Base-by-base conservation (phyloP, 1,140 invertebrate genomes). In the Leptestheria dahalacensis region DNA sequence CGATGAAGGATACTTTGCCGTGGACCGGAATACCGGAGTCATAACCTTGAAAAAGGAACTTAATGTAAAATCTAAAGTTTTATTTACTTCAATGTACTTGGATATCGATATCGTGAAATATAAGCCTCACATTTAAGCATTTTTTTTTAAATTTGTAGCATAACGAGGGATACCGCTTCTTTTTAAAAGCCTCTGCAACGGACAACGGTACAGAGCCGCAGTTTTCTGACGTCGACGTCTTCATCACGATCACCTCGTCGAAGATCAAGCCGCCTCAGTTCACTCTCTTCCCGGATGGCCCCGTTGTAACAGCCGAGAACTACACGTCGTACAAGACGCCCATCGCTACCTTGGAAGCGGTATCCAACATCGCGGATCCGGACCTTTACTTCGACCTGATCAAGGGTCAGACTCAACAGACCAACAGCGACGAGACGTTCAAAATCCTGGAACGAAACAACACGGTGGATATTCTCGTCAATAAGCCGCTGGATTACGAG, bases 241-340 rank as follows among this genome's bases (percentile, higher is more conserved):
- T 83, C 62, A 87, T 94, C 63, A 77, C 80, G 61, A 86, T 93
- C 18, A 85, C 91, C 1, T 86, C 88, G 66, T 88, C 88, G 1
- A 82, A 88, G 67, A 91, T 89, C 70, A 89, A 91, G 71, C 82
- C 88, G 46, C 91, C 91, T 49, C 77, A 74, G 41, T 87, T 87
- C 65, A 75, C 79, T 49, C 73, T 78, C 60, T 65, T 65, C 2
- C 72, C 77, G 57, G 53, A 75, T 3, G 33, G 33, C 15, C 77
- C 78, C 57, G 83, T 89, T 59, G 72, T 72, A 62, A 72, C 91
- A 24, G 75, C 75, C 61, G 88, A 91, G 73, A 83, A 85, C 71
- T 80, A 81, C 52, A 79, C 72, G 12, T 77, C 87, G 69, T 88
- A 80, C 65, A 77, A 78, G 18, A 71, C 72, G 21, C 78, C 79